These are phyloP conservation scores for Yasuhikotakia modesta DNA, from an alignment of 2,797 vertebrate species.

Conservation along the genomic window DNA sequence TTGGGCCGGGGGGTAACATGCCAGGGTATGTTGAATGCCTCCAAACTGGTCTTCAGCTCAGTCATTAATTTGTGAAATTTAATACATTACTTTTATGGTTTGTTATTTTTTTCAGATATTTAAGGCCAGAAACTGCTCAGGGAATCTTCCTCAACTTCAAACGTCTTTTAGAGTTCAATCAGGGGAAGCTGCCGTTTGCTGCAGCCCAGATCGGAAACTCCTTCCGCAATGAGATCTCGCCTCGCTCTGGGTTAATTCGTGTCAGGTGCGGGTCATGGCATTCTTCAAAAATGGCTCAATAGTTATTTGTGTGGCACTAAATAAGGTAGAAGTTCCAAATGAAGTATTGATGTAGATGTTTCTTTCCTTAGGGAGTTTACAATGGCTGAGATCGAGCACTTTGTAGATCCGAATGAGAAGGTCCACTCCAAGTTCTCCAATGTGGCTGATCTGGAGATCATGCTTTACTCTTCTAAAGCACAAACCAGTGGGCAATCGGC, in stretches of 20 bases:
- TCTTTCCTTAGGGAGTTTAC: constrained; percentile 88
- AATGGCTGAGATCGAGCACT: constrained; percentile 99
- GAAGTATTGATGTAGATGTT: background rate
- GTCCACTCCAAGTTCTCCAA: constrained; percentile 90
- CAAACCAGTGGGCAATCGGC: constrained; percentile 97
- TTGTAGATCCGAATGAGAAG: constrained; percentile 95
- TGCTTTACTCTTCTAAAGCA: constrained; percentile 92
- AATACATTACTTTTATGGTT: background rate
- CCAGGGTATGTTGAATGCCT: constrained; percentile 79
- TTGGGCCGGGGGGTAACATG: constrained; percentile 96
- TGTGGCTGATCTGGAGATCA: constrained; percentile 86
- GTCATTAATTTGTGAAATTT: background rate
- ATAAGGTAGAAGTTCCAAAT: background rate
- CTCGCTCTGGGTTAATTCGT: constrained; percentile 95
- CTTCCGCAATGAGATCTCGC: constrained; percentile 98
- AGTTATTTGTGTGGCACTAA: background rate
- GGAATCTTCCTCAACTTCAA: constrained; percentile 99
- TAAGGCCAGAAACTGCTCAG: constrained; percentile 98
- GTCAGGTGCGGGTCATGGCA: constrained; percentile 82
- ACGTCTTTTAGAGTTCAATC: constrained; percentile 96
- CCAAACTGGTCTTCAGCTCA: background rate
- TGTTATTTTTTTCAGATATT: constrained; percentile 79
- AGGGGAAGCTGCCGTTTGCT: constrained; percentile 97
- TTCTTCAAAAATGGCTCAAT: background rate
- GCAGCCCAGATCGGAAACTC: constrained; percentile 99